phyloP scores from a whole-genome alignment of 2,797 vertebrate species.

The Phylloscopus collybita region DNA sequence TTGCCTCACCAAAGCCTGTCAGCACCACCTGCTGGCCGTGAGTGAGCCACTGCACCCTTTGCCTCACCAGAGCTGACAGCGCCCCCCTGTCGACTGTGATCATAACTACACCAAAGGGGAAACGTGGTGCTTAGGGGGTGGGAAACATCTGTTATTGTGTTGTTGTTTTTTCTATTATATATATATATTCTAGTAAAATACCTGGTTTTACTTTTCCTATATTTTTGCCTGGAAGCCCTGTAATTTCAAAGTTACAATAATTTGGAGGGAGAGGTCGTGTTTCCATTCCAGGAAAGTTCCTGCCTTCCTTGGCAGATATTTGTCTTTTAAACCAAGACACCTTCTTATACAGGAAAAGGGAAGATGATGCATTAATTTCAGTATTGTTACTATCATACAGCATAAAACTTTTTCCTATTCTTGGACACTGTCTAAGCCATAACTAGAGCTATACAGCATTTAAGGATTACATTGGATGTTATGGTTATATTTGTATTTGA shows the following conservation, averaged over 20 bases:
- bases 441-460: background rate
- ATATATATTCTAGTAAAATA: background rate
- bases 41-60: background rate
- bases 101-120: background rate
- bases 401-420: background rate
- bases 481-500: background rate
- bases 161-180: background rate
- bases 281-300: background rate
- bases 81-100: background rate
- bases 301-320: background rate
- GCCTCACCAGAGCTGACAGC: background rate
- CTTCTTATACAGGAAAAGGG: background rate
- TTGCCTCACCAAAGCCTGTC: too few species aligned
- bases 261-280: background rate
- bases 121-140: background rate
- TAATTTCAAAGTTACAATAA: background rate
- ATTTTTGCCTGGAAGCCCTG: background rate
- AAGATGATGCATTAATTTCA: background rate
- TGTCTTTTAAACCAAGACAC: background rate
- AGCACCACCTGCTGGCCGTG: too few species aligned
- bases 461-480: background rate
- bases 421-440: background rate
- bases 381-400: background rate
- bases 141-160: background rate
- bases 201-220: background rate